These are phyloP conservation scores for Chrysodeixis includens DNA, from an alignment of 2,888 invertebrate species.

Conservation along the genomic window DNA sequence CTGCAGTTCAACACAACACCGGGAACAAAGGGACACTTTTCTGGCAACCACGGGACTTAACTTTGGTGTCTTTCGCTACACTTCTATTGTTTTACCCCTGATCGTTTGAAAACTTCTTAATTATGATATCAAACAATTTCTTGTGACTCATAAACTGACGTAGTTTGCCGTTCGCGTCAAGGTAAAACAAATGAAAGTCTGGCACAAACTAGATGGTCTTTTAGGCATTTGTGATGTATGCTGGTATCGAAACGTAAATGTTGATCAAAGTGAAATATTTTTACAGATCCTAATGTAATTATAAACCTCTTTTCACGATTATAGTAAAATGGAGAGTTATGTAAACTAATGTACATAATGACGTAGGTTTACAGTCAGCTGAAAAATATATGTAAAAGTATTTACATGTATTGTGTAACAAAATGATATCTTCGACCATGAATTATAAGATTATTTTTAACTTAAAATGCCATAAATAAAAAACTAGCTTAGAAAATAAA, in stretches of 20 bases:
- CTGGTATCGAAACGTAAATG: constrained; percentile 23
- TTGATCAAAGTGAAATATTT: constrained; percentile 18
- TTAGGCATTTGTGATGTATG: constrained; percentile 13
- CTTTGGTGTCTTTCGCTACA: constrained; percentile 68
- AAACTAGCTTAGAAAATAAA: constrained; percentile 36
- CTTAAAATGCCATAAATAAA: constrained; percentile 27
- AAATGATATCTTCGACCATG: constrained; percentile 42
- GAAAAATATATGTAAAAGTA: constrained; percentile 21
- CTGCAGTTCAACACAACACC: constrained; percentile 90
- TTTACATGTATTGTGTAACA: constrained; percentile 20
- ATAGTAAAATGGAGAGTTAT: not conserved
- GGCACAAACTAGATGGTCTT: not conserved
- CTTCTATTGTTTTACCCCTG: constrained; percentile 72
- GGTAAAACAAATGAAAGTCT: constrained; percentile 7
- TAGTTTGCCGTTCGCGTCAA: constrained; percentile 1
- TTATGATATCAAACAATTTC: constrained; percentile 17
- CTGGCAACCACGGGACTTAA: constrained; percentile 76
- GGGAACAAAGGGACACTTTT: constrained; percentile 88
- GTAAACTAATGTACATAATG: not conserved
- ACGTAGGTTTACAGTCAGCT: not conserved
- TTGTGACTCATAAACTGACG: not conserved
- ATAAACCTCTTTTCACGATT: not conserved
- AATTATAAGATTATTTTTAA: constrained; percentile 35
- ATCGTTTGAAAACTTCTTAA: constrained; percentile 46
- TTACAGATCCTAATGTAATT: constrained; percentile 9